Evolutionary conservation across 1,140 invertebrate genomes (phyloP).

Genomic region (Apis dorsata): DNA sequence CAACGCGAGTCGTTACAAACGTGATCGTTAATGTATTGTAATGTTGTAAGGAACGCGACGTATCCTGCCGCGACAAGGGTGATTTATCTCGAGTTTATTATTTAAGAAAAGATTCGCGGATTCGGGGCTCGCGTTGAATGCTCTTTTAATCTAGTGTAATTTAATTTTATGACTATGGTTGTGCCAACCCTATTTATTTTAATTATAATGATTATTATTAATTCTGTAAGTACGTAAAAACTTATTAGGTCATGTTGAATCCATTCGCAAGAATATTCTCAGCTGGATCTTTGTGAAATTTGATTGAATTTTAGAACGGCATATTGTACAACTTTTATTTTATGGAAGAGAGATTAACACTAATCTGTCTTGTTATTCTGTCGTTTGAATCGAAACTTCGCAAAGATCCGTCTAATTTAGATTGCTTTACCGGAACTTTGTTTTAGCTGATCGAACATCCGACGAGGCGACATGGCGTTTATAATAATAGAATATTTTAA

Average conservation of each 20-base stretch:
- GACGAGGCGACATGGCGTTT: neutral
- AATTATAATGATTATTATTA: constrained; percentile 39
- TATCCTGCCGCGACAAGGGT: neutral
- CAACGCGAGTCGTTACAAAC: neutral
- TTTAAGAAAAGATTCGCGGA: neutral
- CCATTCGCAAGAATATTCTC: neutral
- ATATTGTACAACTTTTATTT: too few relatives aligned
- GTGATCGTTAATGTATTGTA: constrained; percentile 30
- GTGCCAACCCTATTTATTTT: constrained; percentile 66
- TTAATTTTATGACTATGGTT: constrained; percentile 64
- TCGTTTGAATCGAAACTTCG: neutral
- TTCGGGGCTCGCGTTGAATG: constrained; percentile 17
- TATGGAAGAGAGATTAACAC: neutral
- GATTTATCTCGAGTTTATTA: neutral
- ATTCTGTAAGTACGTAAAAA: neutral
- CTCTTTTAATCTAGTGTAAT: constrained; percentile 20
- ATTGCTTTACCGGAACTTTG: neutral
- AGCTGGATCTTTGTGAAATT: neutral
- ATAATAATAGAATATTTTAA: constrained; percentile 4
- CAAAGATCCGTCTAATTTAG: neutral
- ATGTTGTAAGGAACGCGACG: neutral
- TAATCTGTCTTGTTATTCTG: neutral
- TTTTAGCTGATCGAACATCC: neutral
- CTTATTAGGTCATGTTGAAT: neutral
- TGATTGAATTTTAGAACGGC: neutral